Percentiles rank a stretch among this genome's conserved stretches.
phyloP scores from a whole-genome alignment of 1,140 invertebrate species.

The Camponotus pennsylvanicus region DNA sequence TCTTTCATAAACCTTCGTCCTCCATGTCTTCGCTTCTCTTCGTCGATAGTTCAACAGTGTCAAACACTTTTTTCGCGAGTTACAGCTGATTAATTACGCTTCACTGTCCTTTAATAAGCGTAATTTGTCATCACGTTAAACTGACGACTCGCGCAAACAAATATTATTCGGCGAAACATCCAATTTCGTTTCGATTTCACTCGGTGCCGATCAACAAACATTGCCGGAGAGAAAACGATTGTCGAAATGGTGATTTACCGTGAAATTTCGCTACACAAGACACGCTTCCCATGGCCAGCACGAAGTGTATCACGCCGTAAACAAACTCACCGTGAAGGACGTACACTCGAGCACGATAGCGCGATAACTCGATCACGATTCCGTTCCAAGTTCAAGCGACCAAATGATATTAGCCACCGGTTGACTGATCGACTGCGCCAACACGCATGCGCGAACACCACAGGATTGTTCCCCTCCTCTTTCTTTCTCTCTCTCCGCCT shows the following conservation, averaged over 20 bases:
- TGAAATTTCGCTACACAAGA: background rate
- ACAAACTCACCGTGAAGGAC: constrained; percentile 25
- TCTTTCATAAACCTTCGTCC: background rate
- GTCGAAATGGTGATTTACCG: background rate
- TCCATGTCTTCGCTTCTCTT: background rate
- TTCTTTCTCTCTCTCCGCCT: too few relatives aligned
- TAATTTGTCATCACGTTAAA: background rate
- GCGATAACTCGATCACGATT: constrained; percentile 11
- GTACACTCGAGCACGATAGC: background rate
- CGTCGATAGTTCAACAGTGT: background rate
- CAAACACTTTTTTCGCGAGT: background rate
- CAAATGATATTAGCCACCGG: constrained; percentile 47
- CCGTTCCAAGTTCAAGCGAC: background rate
- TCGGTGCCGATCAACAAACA: background rate
- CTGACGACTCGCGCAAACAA: background rate
- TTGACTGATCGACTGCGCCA: constrained; percentile 47
- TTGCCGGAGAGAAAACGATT: background rate
- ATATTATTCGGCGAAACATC: background rate
- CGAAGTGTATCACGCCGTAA: background rate
- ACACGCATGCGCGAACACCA: constrained; percentile 26
- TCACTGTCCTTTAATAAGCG: background rate
- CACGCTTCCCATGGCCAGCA: background rate
- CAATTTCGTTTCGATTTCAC: background rate
- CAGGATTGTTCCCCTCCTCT: constrained; percentile 10
- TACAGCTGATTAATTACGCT: background rate